Base-by-base conservation (phyloP, 2,113 vertebrate species). In the Megaceryle maxima region DNA sequence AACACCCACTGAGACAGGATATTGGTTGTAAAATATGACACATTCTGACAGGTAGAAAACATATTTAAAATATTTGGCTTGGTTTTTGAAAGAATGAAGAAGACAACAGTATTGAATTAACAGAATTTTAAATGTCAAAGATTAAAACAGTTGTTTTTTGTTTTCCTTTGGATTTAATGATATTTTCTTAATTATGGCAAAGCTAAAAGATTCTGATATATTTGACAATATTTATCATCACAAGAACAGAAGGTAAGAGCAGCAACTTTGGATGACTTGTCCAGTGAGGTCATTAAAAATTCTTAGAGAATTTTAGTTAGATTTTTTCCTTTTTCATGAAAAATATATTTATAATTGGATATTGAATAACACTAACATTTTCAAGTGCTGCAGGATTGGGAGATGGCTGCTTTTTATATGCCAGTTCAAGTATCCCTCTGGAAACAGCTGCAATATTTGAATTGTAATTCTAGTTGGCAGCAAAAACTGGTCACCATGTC, bases 391-490 rank as follows among this genome's bases (percentile, higher is more conserved):
- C 66, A 93, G 56, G 43, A 74, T n/a, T 75, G 11, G n/a, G 59
- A 88, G 67, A 83, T 62, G 22, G 16, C 37, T 90, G 74, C 21
- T 87, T 88, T 93, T 87, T 88, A 35, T 76, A 94, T 70, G 59
- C 86, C 76, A 76, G 77, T 87, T 97, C 73, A 85, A 90, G 69
- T 33, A 90, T 78, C 56, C 90, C 79, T 83, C 75, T 95, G 91
- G 87, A 97, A 94, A 94, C 51, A 91, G 64, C 69, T 96, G 87
- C 33, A 83, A 13, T 39, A 87, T 67, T 82, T 89, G 83, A 96
- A 91, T 66, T 73, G 25, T 92, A 95, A 91, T 95, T 91, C 57
- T 73, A 64, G 69, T 78, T 91, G 92, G 92, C 94, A 96, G 90
- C 69, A 94, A 81, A 87, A 88, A 53, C 69, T 55, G 68, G 88